Base-by-base conservation (phyloP, 2,113 vertebrate genomes). In the Nothobranchius furzeri region DNA sequence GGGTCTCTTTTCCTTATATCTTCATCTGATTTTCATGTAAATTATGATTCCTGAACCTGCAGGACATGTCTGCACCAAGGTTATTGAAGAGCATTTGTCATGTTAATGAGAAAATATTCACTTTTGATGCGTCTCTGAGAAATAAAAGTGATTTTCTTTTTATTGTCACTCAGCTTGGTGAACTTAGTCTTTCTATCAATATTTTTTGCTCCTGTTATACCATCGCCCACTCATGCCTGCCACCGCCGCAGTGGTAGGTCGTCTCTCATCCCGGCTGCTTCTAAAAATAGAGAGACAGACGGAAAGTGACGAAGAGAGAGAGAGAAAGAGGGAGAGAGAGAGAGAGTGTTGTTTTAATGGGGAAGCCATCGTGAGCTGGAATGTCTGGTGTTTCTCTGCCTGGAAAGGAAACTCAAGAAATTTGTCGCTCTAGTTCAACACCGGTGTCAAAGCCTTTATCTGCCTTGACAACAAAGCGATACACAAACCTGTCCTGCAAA, bases 281-380 rank as follows among this genome's bases (percentile, higher is more conserved):
- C 81, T 88, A 91, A 88, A 90, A 89, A 87, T 86, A 90, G 62
- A 49, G 57, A 74, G 64, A 71, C 62, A 62, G 60, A 83, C 37
- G 8, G 7, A 79, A 59, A 66, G 75, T 81, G 72, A 63, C 60
- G 72, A 68, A 66, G 63, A 73, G 10, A 45, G 40, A 42, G 62
- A 49, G 56, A 71, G 64, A 71, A 56, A 62, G 60, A 83, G 73
- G 63, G 63, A 73, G 30, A 30, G 30, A 30, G 25, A 30, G 71
- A 74, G 70, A 75, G 60, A 73, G 75, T 76, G 65, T 73, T 69
- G 47, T 60, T 64, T 84, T 75, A 80, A 70, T 64, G 61, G 70
- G 64, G 70, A 70, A 73, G 71, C 76, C 72, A 57, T 48, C 37
- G 54, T 17, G 14, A 70, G 64, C 24, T 61, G 70, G 17, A 46